Conservation (phyloP, 2,888 invertebrate genomes). For the Apantesis nais region DNA sequence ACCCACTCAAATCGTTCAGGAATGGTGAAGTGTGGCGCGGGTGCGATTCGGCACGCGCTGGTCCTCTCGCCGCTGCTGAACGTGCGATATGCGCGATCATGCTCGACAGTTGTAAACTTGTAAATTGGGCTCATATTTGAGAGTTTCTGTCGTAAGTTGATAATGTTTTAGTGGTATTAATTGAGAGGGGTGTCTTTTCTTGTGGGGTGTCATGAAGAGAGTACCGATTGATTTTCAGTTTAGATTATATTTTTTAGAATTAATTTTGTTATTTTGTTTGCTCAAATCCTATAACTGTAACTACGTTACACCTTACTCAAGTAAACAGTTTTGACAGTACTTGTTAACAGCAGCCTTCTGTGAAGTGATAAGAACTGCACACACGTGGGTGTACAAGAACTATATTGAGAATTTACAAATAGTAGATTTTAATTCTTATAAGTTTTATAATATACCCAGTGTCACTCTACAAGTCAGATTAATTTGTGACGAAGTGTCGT, state of each 20-base stretch:
- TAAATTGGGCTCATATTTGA: constrained; percentile 43
- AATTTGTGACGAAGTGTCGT: no score
- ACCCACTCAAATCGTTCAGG: constrained; percentile 56
- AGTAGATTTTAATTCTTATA: no score
- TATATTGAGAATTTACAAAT: no score
- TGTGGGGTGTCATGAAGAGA: constrained; percentile 16
- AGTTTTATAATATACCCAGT: no score
- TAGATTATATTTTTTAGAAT: not conserved
- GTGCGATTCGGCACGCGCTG: constrained; percentile 71
- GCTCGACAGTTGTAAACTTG: constrained; percentile 40
- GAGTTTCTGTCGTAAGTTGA: constrained; percentile 39
- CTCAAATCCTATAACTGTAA: no score
- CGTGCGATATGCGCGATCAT: constrained; percentile 55
- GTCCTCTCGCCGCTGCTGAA: constrained; percentile 44
- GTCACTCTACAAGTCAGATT: no score
- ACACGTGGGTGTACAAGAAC: no score
- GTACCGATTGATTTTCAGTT: not conserved
- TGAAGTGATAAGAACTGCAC: no score
- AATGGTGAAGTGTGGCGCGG: constrained; percentile 46
- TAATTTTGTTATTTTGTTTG: no score
- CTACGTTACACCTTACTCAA: no score
- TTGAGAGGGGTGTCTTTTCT: constrained; percentile 43
- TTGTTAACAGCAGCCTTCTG: no score
- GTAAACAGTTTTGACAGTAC: no score
- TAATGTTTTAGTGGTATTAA: constrained; percentile 44